Conservation (phyloP, 2,888 invertebrate species). For the Julus scandinavius region DNA sequence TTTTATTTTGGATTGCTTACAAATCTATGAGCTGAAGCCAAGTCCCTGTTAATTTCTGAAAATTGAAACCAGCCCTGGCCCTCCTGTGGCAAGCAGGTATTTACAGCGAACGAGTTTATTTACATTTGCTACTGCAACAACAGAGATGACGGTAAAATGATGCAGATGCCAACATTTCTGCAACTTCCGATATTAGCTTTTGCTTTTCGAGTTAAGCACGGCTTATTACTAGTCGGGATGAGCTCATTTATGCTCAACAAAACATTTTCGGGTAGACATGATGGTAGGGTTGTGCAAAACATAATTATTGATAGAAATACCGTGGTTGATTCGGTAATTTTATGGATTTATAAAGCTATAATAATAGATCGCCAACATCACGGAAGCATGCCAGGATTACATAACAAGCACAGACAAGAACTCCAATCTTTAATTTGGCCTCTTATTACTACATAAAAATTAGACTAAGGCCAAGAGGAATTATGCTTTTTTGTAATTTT, state of each 20-base stretch:
- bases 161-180: not conserved
- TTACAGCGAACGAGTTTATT: constrained; percentile 6
- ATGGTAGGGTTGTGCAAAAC: not conserved
- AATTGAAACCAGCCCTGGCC: not conserved
- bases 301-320: not conserved
- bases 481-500: too few relatives aligned
- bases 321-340: too few relatives aligned
- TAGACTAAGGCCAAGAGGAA: too few relatives aligned
- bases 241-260: not conserved
- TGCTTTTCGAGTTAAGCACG: not conserved
- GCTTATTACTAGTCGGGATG: not conserved
- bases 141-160: not conserved
- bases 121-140: not conserved
- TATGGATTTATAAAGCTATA: too few relatives aligned
- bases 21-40: not conserved
- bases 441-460: too few relatives aligned
- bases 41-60: not conserved
- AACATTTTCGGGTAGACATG: not conserved
- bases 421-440: too few relatives aligned
- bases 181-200: not conserved
- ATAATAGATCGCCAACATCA: too few relatives aligned
- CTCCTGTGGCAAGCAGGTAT: not conserved
- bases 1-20: not conserved
- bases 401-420: too few relatives aligned
- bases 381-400: too few relatives aligned